Conservation (phyloP, 2,888 invertebrate species). For the Sphaerophoria rueppellii region DNA sequence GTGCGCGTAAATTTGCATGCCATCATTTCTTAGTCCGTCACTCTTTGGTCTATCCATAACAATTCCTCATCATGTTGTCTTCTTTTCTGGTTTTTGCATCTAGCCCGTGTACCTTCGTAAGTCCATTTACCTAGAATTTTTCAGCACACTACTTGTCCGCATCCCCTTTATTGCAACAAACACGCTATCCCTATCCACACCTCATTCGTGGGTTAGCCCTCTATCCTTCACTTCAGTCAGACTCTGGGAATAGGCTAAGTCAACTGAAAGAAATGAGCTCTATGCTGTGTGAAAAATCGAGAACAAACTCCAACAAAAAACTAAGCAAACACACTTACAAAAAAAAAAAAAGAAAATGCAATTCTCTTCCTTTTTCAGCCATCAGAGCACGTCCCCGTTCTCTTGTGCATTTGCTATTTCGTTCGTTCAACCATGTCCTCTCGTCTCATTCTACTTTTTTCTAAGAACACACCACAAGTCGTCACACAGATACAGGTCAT, state of each 20-base stretch:
- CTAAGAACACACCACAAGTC: slow-evolving; percentile 37
- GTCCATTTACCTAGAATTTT: slow-evolving; percentile 68
- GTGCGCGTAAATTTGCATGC: slow-evolving; percentile 70
- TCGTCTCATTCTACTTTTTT: slow-evolving; percentile 40
- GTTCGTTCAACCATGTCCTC: background rate
- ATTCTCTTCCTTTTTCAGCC: slow-evolving; percentile 41
- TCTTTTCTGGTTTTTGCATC: slow-evolving; percentile 20
- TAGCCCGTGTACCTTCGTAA: slow-evolving; percentile 32
- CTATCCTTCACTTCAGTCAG: background rate
- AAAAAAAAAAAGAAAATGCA: slow-evolving; percentile 57
- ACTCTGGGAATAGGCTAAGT: slow-evolving; percentile 19
- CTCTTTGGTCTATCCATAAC: slow-evolving; percentile 1
- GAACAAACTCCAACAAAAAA: slow-evolving; percentile 26
- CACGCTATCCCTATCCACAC: background rate
- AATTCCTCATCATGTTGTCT: slow-evolving; percentile 23
- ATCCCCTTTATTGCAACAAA: background rate
- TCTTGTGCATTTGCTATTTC: background rate
- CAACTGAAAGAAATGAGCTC: slow-evolving; percentile 24
- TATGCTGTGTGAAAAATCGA: slow-evolving; percentile 36
- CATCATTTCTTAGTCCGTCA: slow-evolving; percentile 22
- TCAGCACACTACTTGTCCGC: slow-evolving; percentile 22
- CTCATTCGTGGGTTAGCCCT: background rate
- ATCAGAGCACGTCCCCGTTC: slow-evolving; percentile 10
- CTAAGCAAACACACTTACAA: slow-evolving; percentile 3
- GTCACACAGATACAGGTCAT: slow-evolving; percentile 79